A percentile compares a stretch with the other conserved stretches of the same genome.
Evolutionary conservation across 2,888 invertebrate species (phyloP).

Genomic region (Pseudococcus jackbeardsleyi): DNA sequence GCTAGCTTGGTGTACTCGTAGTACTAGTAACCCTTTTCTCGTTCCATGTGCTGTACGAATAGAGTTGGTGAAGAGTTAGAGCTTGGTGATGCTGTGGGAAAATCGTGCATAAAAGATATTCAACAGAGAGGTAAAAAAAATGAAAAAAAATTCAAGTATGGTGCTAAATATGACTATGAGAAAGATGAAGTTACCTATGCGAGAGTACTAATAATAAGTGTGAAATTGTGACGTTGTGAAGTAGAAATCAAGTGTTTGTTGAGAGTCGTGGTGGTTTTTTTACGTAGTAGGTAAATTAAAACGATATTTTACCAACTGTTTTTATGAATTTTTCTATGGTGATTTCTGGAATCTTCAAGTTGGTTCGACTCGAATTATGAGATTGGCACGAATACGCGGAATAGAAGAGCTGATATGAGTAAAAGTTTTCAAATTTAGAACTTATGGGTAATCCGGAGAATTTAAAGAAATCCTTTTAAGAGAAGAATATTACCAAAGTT

Average conservation of each 20-base stretch:
- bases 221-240: background rate
- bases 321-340: no score
- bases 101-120: slow-evolving; percentile 8
- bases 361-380: no score
- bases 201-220: background rate
- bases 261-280: background rate
- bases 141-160: background rate
- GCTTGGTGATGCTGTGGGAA: background rate
- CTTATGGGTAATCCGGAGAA: no score
- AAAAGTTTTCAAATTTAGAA: no score
- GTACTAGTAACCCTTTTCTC: background rate
- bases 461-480: no score
- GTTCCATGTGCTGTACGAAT: background rate
- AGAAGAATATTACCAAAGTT: no score
- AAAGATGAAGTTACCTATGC: background rate
- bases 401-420: no score
- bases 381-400: no score
- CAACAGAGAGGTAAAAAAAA: background rate
- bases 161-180: background rate
- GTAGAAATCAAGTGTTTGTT: background rate
- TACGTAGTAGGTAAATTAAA: no score
- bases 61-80: background rate
- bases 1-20: background rate
- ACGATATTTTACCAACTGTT: no score
- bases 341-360: no score